A percentile compares a stretch with the other conserved stretches of the same genome.
Evolutionary conservation across 2,888 invertebrate genomes (phyloP).

Genomic region (Geotrupes spiniger): DNA sequence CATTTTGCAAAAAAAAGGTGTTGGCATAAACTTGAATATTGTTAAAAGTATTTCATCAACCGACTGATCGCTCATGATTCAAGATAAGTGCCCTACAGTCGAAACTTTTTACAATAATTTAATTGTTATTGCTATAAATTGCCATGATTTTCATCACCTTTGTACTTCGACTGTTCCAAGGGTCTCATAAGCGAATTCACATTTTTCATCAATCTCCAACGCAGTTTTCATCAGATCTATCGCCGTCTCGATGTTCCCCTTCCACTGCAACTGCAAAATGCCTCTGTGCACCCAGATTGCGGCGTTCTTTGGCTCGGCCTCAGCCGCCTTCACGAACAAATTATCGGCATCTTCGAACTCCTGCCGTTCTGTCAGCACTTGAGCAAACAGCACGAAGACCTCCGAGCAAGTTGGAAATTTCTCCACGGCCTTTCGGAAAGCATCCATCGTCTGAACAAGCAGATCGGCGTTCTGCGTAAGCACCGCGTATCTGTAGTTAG

Average conservation of each 20-base stretch:
- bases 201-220: conserved; percentile 84
- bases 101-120: too few species aligned
- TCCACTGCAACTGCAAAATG: conserved; percentile 79
- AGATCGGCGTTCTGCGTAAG: conserved; percentile 51
- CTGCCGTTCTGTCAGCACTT: conserved; percentile 83
- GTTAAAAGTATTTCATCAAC: too few species aligned
- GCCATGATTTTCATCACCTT: conserved; percentile 61
- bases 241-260: conserved; percentile 76
- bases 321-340: conserved; percentile 75
- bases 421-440: conserved; percentile 73
- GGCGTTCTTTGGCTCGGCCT: conserved; percentile 81
- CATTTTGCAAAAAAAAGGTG: too few species aligned
- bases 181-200: conserved; percentile 94
- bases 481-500: conserved; percentile 64
- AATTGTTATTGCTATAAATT: background rate
- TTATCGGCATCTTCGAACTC: conserved; percentile 80
- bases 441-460: conserved; percentile 63
- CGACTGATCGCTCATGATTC: background rate
- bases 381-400: conserved; percentile 84
- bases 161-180: conserved; percentile 94
- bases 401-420: conserved; percentile 84
- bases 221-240: conserved; percentile 76
- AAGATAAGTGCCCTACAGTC: background rate
- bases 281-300: conserved; percentile 86
- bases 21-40: too few species aligned